Evolutionary conservation across 1,140 invertebrate genomes (phyloP).

Genomic region (Trichonephila clavipes): DNA sequence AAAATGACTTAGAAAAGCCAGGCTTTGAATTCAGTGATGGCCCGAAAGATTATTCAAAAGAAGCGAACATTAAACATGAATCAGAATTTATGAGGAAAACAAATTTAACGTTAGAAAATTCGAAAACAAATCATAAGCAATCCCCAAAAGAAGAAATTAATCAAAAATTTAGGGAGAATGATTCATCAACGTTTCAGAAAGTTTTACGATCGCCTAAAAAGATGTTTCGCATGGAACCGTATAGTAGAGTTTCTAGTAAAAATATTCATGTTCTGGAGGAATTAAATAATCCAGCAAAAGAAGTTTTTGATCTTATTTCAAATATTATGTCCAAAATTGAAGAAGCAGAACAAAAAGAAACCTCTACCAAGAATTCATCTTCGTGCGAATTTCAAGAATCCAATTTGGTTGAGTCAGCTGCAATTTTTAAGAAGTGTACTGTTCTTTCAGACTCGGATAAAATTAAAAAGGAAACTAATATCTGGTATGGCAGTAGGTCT

Average conservation of each 20-base stretch:
- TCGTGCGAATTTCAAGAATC: neutral
- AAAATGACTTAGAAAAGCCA: neutral
- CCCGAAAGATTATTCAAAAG: neutral
- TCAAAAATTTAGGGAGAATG: neutral
- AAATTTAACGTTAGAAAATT: neutral
- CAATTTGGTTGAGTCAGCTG: neutral
- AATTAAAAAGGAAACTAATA: neutral
- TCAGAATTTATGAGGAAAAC: neutral
- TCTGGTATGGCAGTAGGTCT: neutral
- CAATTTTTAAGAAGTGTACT: neutral
- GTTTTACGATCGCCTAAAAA: neutral
- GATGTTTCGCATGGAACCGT: neutral
- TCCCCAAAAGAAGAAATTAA: neutral
- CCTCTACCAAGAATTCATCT: neutral
- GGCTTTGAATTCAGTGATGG: neutral
- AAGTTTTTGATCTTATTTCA: conserved; percentile 7
- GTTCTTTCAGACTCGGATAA: neutral
- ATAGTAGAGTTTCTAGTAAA: neutral
- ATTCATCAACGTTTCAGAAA: neutral
- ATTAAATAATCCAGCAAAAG: neutral
- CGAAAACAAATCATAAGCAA: neutral
- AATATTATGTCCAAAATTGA: neutral
- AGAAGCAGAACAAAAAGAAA: neutral
- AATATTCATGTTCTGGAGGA: neutral
- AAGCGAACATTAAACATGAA: neutral